Conservation (phyloP, 2,113 vertebrate genomes). For the Coreoperca whiteheadi region DNA sequence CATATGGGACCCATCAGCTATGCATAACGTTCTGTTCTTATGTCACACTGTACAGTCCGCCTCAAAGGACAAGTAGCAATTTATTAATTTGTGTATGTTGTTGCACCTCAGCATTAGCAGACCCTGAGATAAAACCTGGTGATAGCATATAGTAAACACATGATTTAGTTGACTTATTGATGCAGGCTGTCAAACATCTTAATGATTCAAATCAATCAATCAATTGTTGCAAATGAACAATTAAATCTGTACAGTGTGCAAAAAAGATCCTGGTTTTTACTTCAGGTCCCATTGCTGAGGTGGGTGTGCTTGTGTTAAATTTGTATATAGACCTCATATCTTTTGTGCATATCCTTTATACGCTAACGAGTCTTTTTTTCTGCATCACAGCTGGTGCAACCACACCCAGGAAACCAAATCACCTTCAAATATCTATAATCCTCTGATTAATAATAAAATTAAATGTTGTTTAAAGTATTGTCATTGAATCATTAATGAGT, state of each 20-base stretch:
- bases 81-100: conserved; percentile 37
- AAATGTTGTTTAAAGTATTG: conserved; percentile 51
- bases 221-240: conserved; percentile 7
- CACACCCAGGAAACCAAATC: conserved; percentile 47
- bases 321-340: conserved; percentile 44
- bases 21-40: conserved; percentile 17
- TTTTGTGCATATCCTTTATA: conserved; percentile 42
- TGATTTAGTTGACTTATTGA: neutral
- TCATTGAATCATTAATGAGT: conserved; percentile 29
- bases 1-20: conserved; percentile 25
- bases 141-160: neutral
- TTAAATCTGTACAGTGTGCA: conserved; percentile 21
- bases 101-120: conserved; percentile 41
- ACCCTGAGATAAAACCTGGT: conserved; percentile 25
- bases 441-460: conserved; percentile 63
- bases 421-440: conserved; percentile 51
- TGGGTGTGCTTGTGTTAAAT: conserved; percentile 44
- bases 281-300: conserved; percentile 4
- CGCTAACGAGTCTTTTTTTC: conserved; percentile 40
- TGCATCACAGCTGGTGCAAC: conserved; percentile 39
- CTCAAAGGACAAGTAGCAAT: conserved; percentile 46
- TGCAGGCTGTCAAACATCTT: no score
- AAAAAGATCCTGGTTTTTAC: conserved; percentile 21
- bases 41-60: conserved; percentile 46
- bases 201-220: neutral